A percentile compares a stretch with the other conserved stretches of the same genome.
These are phyloP conservation scores for Macroramphosus scolopax DNA, from an alignment of 2,797 vertebrate genomes.

Conservation along the genomic window DNA sequence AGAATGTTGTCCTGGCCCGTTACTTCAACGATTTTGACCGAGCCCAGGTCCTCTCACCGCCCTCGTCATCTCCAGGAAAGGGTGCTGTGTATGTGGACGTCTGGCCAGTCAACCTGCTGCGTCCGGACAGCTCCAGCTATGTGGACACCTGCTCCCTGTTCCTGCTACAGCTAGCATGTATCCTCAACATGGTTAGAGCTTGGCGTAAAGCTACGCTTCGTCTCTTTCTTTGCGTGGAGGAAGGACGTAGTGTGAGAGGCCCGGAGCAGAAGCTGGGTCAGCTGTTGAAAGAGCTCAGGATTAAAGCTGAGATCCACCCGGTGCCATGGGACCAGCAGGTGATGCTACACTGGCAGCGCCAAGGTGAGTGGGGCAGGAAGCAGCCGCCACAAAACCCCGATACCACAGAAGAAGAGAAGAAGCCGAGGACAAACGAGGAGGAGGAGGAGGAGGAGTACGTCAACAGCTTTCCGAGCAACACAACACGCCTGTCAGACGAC, in stretches of 20 bases:
- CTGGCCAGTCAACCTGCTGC: constrained; percentile 88
- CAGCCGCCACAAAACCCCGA: not conserved
- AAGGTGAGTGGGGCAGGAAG: constrained; percentile 33
- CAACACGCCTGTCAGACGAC: constrained; percentile 81
- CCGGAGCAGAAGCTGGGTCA: constrained; percentile 85
- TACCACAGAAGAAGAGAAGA: not conserved
- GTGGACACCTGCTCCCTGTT: constrained; percentile 91
- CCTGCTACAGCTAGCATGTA: constrained; percentile 88
- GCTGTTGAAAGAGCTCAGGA: constrained; percentile 86
- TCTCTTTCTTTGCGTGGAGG: constrained; percentile 90
- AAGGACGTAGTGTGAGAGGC: constrained; percentile 78
- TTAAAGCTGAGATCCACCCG: constrained; percentile 81
- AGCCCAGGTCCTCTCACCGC: constrained; percentile 39
- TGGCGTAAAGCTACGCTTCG: constrained; percentile 85
- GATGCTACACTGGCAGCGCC: constrained; percentile 87
- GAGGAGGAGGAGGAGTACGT: constrained; percentile 50
- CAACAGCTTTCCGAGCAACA: constrained; percentile 82
- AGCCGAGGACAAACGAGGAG: constrained; percentile 26
- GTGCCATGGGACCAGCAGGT: constrained; percentile 88
- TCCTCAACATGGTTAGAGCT: constrained; percentile 86
- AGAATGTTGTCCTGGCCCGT: constrained; percentile 86
- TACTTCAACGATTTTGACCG: constrained; percentile 83
- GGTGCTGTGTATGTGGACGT: constrained; percentile 80
- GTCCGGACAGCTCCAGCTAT: constrained; percentile 86
- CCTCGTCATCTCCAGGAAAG: constrained; percentile 30